A percentile compares a stretch with the other conserved stretches of the same genome.
Evolutionary conservation across 2,888 invertebrate species (phyloP).

Genomic region (Latrodectus hesperus): DNA sequence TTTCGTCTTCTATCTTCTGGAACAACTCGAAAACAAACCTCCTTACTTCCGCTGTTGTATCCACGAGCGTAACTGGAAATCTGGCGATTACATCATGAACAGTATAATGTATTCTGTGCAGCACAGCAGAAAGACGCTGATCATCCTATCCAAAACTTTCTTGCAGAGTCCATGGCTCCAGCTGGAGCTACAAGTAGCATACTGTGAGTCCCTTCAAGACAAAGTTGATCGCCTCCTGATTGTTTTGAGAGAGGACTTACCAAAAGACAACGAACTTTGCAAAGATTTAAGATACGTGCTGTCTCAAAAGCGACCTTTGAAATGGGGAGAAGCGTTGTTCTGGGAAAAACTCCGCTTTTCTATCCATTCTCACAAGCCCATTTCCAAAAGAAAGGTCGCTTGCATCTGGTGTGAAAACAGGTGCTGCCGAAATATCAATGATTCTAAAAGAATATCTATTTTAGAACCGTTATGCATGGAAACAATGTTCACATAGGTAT

Average conservation of each 20-base stretch:
- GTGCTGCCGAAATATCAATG: too few species aligned
- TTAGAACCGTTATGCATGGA: too few species aligned
- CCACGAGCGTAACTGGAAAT: constrained; percentile 71
- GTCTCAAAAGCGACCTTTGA: too few species aligned
- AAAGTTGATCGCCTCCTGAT: constrained; percentile 71
- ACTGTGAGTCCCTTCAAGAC: constrained; percentile 71
- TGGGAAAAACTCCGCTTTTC: too few species aligned
- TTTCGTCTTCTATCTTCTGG: constrained; percentile 66
- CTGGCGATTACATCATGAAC: constrained; percentile 70
- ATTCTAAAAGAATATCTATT: too few species aligned
- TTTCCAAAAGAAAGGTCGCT: too few species aligned
- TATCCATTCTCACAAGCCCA: too few species aligned
- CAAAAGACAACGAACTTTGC: constrained; percentile 69
- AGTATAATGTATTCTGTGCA: constrained; percentile 71
- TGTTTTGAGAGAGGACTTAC: constrained; percentile 69
- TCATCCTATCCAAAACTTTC: constrained; percentile 70
- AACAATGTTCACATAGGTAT: too few species aligned
- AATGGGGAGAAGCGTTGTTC: too few species aligned
- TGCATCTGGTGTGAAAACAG: too few species aligned
- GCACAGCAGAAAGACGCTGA: constrained; percentile 70
- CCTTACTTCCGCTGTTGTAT: constrained; percentile 69
- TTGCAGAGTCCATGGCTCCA: constrained; percentile 70
- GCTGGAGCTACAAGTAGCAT: constrained; percentile 71
- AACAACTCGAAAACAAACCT: constrained; percentile 61
- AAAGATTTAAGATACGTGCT: constrained; percentile 55